phyloP scores from a whole-genome alignment of 2,113 vertebrate species.

The Equus quagga region DNA sequence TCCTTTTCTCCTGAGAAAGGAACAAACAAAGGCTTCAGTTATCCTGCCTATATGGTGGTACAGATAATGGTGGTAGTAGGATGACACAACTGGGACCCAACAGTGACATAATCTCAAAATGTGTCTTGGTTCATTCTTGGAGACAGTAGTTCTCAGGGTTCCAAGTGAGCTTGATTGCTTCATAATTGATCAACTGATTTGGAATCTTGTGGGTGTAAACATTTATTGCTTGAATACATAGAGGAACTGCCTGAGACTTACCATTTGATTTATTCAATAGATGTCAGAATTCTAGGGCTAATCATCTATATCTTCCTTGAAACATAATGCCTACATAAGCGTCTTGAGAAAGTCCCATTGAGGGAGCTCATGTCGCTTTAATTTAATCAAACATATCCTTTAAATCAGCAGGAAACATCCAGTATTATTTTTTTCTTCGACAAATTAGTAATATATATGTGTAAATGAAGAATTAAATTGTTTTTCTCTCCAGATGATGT shows the following conservation, averaged over 20 bases:
- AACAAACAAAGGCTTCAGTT: background rate
- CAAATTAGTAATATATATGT: background rate
- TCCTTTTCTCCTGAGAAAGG: background rate
- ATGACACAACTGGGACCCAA: background rate
- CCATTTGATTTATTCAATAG: background rate
- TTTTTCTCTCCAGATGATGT: background rate
- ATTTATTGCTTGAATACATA: background rate
- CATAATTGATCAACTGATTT: background rate
- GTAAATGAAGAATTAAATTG: background rate
- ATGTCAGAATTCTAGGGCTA: background rate
- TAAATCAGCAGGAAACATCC: background rate
- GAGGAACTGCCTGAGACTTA: background rate
- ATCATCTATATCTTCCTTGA: background rate
- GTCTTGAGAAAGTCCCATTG: background rate
- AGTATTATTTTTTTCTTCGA: constrained; percentile 13
- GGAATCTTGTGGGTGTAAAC: background rate
- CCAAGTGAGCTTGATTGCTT: background rate
- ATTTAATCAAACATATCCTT: background rate
- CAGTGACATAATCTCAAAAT: background rate
- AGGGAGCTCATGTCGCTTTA: background rate
- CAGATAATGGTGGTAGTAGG: background rate
- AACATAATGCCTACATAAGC: background rate
- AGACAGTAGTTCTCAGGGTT: background rate
- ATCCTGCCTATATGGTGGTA: background rate
- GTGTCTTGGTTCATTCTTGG: background rate